These are phyloP conservation scores for Coelinius sp. DNA, from an alignment of 2,888 invertebrate genomes.

Conservation along the genomic window DNA sequence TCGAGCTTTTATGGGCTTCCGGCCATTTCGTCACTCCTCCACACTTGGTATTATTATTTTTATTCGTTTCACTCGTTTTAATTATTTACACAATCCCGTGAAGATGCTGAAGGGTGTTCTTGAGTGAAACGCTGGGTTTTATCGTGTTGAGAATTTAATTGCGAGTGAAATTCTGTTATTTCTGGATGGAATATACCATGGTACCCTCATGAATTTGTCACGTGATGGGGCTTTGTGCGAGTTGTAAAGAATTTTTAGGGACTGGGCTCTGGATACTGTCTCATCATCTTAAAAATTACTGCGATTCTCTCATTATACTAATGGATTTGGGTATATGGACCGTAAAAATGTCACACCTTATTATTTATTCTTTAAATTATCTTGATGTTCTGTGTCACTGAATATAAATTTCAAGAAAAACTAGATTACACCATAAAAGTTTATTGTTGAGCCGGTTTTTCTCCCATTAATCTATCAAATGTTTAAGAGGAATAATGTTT, in stretches of 20 bases:
- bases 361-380: not conserved
- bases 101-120: not conserved
- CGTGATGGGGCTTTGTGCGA: not conserved
- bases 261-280: not conserved
- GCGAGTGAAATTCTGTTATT: not conserved
- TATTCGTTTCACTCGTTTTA: not conserved
- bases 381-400: not conserved
- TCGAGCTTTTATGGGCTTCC: constrained; percentile 33
- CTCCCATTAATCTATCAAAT: not conserved
- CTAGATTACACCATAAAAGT: not conserved
- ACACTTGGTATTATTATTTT: not conserved
- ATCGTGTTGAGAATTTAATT: not conserved
- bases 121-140: not conserved
- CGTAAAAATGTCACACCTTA: not conserved
- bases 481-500: not conserved
- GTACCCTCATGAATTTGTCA: not conserved
- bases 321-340: not conserved
- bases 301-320: not conserved
- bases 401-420: not conserved
- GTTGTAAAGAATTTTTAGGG: not conserved
- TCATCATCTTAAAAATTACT: not conserved
- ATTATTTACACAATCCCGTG: constrained; percentile 33
- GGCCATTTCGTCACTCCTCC: constrained; percentile 34
- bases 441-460: not conserved
- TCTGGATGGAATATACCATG: not conserved